Evolutionary conservation across 2,888 invertebrate genomes (phyloP).

Genomic region (Lasioglossum leucozonium): DNA sequence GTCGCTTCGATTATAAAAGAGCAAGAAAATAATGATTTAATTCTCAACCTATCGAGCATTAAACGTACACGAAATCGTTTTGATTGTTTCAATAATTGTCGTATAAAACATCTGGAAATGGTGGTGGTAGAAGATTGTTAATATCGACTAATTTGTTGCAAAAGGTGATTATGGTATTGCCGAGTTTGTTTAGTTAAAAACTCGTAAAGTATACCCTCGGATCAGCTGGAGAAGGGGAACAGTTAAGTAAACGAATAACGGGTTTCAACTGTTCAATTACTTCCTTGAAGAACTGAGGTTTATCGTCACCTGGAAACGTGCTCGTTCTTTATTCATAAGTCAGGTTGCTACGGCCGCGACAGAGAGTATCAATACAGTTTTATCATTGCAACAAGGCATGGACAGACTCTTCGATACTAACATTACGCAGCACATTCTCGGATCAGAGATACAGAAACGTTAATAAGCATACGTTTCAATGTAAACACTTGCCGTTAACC

Average conservation of each 20-base stretch:
- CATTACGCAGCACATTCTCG: background rate
- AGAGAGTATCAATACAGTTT: background rate
- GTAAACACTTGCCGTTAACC: background rate
- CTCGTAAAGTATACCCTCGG: background rate
- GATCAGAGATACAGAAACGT: background rate
- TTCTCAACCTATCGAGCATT: too few relatives aligned
- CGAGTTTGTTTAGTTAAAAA: background rate
- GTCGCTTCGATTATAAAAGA: background rate
- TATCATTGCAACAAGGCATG: background rate
- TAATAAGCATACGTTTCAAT: background rate
- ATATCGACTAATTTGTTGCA: background rate
- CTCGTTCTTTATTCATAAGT: constrained; percentile 10
- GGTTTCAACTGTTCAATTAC: constrained; percentile 12
- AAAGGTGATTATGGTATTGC: background rate
- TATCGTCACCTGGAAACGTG: constrained; percentile 13
- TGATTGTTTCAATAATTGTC: too few relatives aligned
- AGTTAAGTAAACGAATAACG: background rate
- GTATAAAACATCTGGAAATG: too few relatives aligned
- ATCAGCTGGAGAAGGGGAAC: background rate
- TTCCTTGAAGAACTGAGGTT: background rate
- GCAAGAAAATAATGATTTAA: background rate
- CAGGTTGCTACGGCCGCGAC: background rate
- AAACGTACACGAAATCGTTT: too few relatives aligned
- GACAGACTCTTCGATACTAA: background rate
- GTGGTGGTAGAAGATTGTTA: background rate